These are phyloP conservation scores for Atrichornis clamosus DNA, from an alignment of 2,113 vertebrate genomes.

Conservation along the genomic window DNA sequence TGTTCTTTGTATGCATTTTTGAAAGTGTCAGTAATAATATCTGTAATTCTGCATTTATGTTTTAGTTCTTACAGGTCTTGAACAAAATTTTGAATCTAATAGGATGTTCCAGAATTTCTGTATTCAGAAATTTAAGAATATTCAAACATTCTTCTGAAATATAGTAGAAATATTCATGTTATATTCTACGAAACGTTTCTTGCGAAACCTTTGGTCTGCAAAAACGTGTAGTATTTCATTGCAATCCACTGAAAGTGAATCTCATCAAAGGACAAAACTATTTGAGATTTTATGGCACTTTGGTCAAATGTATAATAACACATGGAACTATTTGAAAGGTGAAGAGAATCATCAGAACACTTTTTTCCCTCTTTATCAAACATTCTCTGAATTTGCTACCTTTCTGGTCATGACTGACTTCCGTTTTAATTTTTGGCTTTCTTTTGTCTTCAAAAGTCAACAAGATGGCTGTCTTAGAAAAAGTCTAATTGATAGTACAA, in stretches of 20 bases:
- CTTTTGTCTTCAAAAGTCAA: not conserved
- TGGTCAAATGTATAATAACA: not conserved
- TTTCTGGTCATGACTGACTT: not conserved
- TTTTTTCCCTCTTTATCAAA: not conserved
- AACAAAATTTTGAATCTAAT: not conserved
- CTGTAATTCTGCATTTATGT: not conserved
- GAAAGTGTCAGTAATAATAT: not conserved
- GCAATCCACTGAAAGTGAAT: not conserved
- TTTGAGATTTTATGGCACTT: not conserved
- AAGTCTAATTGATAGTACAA: not conserved
- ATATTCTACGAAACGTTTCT: not conserved
- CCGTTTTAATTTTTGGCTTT: not conserved
- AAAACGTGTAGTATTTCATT: not conserved
- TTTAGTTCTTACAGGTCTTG: not conserved
- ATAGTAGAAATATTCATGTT: not conserved
- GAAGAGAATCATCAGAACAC: not conserved
- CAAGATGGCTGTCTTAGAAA: not conserved
- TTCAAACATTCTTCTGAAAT: not conserved
- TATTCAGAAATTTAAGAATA: not conserved
- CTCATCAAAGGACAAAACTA: not conserved
- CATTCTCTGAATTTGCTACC: not conserved
- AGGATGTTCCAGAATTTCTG: not conserved
- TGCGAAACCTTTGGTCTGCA: not conserved
- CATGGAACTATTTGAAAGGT: not conserved
- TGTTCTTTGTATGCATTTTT: not conserved